These are phyloP conservation scores for Nasonia giraulti DNA, from an alignment of 1,140 invertebrate genomes.

Conservation along the genomic window DNA sequence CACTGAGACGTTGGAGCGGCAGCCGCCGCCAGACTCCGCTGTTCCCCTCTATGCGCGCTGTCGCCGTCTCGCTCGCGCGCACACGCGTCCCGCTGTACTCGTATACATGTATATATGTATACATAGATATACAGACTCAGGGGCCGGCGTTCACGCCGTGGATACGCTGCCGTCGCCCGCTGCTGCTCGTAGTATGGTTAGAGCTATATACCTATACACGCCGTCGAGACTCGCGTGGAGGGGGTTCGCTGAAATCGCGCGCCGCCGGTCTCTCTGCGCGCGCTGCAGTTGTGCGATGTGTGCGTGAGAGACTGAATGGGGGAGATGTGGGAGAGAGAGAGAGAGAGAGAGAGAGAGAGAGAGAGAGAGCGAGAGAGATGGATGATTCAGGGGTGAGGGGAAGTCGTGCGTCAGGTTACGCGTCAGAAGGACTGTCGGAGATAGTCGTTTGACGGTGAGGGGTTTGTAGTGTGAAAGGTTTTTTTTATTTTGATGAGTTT, in stretches of 20 bases:
- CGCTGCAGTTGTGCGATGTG: background rate
- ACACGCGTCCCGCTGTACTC: slow-evolving; percentile 15
- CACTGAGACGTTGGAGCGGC: slow-evolving; percentile 37
- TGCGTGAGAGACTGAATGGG: background rate
- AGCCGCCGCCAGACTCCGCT: slow-evolving; percentile 30
- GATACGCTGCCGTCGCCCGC: background rate
- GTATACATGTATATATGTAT: slow-evolving; percentile 33
- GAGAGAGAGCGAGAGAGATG: slow-evolving; percentile 36
- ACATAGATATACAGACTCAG: background rate
- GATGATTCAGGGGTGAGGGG: background rate
- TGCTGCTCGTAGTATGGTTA: background rate
- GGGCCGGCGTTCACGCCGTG: slow-evolving; percentile 10
- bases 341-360: slow-evolving; percentile 28
- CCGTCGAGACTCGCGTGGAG: slow-evolving; percentile 33
- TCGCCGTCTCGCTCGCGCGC: slow-evolving; percentile 3
- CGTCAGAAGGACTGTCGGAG: background rate
- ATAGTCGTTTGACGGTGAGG: background rate
- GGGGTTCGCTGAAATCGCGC: slow-evolving; percentile 42
- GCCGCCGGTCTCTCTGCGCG: slow-evolving; percentile 5
- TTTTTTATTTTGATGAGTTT: background rate
- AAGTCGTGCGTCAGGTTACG: slow-evolving; percentile 4
- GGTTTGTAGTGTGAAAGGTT: background rate
- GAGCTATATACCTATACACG: background rate
- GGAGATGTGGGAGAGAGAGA: slow-evolving; percentile 7
- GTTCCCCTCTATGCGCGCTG: background rate